Percentiles rank a stretch among this genome's conserved stretches.
These are phyloP conservation scores for Lampris megalopsis DNA, from an alignment of 2,113 vertebrate species.

Conservation along the genomic window DNA sequence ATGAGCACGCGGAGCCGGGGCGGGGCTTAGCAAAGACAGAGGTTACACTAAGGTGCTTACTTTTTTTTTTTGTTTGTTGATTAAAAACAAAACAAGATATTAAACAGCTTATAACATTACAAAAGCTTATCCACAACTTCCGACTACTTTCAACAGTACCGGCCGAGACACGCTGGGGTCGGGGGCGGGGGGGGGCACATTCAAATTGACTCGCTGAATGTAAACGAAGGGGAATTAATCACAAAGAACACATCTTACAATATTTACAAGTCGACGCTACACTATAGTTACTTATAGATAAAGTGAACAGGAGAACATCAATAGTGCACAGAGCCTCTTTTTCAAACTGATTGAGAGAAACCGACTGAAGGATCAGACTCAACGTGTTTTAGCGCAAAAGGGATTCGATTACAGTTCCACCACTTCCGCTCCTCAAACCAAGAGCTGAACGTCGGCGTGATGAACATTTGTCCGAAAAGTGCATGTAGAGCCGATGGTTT, in stretches of 20 bases:
- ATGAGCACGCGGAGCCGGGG: slow-evolving; percentile 36
- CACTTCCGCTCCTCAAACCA: slow-evolving; percentile 7
- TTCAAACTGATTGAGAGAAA: slow-evolving; percentile 1
- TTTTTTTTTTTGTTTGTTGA: slow-evolving; percentile 49
- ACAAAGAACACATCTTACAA: slow-evolving; percentile 56
- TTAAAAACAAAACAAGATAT: slow-evolving; percentile 28
- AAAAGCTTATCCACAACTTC: slow-evolving; percentile 66
- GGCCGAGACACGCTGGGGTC: slow-evolving; percentile 38
- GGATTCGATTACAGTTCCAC: neutral
- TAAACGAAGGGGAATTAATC: slow-evolving; percentile 71
- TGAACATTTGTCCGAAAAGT: slow-evolving; percentile 48
- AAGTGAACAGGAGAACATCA: slow-evolving; percentile 52
- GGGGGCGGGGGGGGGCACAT: slow-evolving; percentile 32
- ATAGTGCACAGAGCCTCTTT: slow-evolving; percentile 43
- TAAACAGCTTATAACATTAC: slow-evolving; percentile 60
- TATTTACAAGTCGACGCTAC: slow-evolving; percentile 66
- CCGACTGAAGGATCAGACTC: slow-evolving; percentile 35
- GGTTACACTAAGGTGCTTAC: slow-evolving; percentile 66
- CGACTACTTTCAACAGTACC: slow-evolving; percentile 57
- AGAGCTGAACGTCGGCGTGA: slow-evolving; percentile 24
- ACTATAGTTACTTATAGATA: slow-evolving; percentile 41
- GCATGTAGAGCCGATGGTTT: slow-evolving; percentile 32
- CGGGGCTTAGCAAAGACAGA: slow-evolving; percentile 19
- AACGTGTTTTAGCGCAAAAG: neutral
- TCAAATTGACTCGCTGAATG: slow-evolving; percentile 61